Evolutionary conservation across 1,140 invertebrate genomes (phyloP).

Genomic region (Gonatopus flavifemur): DNA sequence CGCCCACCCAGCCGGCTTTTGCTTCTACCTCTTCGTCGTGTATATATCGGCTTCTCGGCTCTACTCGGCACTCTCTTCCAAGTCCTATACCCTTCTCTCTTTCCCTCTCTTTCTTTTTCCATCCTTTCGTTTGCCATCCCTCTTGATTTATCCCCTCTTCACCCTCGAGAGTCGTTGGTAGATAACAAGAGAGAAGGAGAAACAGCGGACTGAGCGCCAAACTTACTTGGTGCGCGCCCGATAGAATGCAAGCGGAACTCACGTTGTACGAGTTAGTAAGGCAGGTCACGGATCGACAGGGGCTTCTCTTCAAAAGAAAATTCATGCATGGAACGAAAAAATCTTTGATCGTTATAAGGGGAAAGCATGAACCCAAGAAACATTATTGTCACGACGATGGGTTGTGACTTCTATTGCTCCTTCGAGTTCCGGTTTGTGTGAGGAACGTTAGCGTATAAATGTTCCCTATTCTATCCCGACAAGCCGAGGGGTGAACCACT

Average conservation of each 20-base stretch:
- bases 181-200: background rate
- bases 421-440: no score
- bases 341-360: no score
- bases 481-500: no score
- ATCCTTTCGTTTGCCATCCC: background rate
- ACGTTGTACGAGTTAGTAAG: slow-evolving; percentile 25
- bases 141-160: background rate
- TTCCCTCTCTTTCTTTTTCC: slow-evolving; percentile 3
- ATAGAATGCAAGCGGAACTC: background rate
- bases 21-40: slow-evolving; percentile 5
- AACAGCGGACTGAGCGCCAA: slow-evolving; percentile 1
- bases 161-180: no score
- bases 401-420: no score
- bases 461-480: no score
- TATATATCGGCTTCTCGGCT: slow-evolving; percentile 1
- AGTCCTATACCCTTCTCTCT: slow-evolving; percentile 11
- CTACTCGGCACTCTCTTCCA: background rate
- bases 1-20: slow-evolving; percentile 46
- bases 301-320: slow-evolving; percentile 5
- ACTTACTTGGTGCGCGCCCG: no score
- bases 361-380: no score
- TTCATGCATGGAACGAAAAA: no score
- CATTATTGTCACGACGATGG: no score
- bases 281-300: slow-evolving; percentile 28
- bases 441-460: no score